Percentiles rank a stretch among this genome's conserved stretches.
Evolutionary conservation across 2,888 invertebrate species (phyloP).

Genomic region (Elysia crispata): DNA sequence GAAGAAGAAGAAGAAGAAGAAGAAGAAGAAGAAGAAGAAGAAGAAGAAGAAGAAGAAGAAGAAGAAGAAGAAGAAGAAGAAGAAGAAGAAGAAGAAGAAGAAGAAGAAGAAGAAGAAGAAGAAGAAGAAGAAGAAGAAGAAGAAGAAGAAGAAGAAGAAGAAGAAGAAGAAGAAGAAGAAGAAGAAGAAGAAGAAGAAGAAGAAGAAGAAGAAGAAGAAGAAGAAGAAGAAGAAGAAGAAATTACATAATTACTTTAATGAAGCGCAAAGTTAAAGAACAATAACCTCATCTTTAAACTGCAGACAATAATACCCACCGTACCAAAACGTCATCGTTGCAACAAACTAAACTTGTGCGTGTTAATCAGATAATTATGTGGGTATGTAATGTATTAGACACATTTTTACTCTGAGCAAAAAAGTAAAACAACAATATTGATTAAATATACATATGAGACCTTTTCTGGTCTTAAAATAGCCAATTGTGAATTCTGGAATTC

Average conservation of each 20-base stretch:
- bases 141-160: conserved; percentile 2
- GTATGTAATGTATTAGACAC: no score
- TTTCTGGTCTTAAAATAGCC: no score
- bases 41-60: background rate
- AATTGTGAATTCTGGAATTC: no score
- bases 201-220: background rate
- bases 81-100: conserved; percentile 25
- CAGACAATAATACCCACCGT: no score
- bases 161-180: no score
- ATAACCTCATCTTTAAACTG: background rate
- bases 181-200: background rate
- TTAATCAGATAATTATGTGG: no score
- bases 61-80: conserved; percentile 5
- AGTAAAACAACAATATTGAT: no score
- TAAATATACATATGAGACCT: no score
- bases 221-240: background rate
- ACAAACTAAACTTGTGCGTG: no score
- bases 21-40: conserved; percentile 16
- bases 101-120: background rate
- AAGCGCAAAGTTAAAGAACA: background rate
- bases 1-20: conserved; percentile 22
- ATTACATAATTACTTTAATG: background rate
- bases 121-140: background rate
- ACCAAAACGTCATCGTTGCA: no score
- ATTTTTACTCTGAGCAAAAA: no score